Evolutionary conservation across 1,140 invertebrate genomes (phyloP).

Genomic region (Drosophila baimaii): DNA sequence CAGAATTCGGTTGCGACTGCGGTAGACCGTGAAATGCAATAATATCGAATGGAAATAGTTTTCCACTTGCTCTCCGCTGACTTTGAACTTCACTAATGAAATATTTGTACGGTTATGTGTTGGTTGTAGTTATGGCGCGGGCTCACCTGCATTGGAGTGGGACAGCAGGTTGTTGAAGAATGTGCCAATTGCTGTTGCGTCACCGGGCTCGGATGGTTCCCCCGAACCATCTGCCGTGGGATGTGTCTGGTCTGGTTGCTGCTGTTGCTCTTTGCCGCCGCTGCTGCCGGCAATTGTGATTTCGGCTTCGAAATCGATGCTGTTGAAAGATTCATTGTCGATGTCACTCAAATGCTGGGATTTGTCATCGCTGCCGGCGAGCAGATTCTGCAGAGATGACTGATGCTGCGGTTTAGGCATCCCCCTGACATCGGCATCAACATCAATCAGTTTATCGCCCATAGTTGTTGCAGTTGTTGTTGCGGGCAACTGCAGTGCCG

Average conservation of each 20-base stretch:
- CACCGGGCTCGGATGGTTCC: slow-evolving; percentile 57
- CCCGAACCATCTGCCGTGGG: slow-evolving; percentile 34
- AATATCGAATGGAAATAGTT: slow-evolving; percentile 75
- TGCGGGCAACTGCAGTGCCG: slow-evolving; percentile 55
- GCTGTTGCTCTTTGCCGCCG: slow-evolving; percentile 23
- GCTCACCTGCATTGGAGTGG: slow-evolving; percentile 84
- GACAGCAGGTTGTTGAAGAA: slow-evolving; percentile 84
- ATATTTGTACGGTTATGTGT: slow-evolving; percentile 56
- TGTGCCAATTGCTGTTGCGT: slow-evolving; percentile 82
- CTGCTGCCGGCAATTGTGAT: slow-evolving; percentile 77
- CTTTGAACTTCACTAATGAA: slow-evolving; percentile 67
- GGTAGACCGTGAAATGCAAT: slow-evolving; percentile 73
- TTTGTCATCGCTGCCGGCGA: slow-evolving; percentile 77
- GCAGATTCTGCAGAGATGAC: slow-evolving; percentile 76
- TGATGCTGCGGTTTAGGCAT: slow-evolving; percentile 69
- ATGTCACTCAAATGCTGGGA: slow-evolving; percentile 84
- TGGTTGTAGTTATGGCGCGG: slow-evolving; percentile 28
- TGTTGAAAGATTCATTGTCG: slow-evolving; percentile 84
- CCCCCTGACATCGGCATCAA: slow-evolving; percentile 37
- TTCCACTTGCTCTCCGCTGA: slow-evolving; percentile 51
- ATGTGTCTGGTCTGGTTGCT: slow-evolving; percentile 20
- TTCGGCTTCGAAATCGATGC: slow-evolving; percentile 84
- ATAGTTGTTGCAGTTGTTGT: slow-evolving; percentile 27
- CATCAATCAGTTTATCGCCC: slow-evolving; percentile 79
- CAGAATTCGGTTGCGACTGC: slow-evolving; percentile 32